Conservation (phyloP, 2,113 vertebrate species). For the Redunca redunca region DNA sequence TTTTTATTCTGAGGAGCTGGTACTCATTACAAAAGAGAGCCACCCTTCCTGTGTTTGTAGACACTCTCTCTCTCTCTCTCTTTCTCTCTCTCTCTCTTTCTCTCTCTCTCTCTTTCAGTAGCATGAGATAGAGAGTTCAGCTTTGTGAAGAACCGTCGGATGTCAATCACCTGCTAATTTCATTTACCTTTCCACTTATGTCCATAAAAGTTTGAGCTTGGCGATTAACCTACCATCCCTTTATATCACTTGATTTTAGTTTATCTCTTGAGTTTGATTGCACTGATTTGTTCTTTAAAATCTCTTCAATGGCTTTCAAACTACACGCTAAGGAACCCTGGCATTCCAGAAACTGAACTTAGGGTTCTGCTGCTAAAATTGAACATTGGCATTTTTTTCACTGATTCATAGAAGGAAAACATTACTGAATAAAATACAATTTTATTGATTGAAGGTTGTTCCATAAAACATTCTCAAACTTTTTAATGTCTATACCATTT, state of each 20-base stretch:
- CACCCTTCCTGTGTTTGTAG: neutral
- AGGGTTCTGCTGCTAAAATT: neutral
- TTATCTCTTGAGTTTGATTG: neutral
- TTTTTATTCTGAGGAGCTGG: neutral
- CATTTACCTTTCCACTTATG: neutral
- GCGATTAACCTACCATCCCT: neutral
- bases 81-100: neutral
- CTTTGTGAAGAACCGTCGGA: neutral
- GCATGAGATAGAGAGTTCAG: neutral
- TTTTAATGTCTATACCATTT: neutral
- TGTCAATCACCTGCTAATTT: neutral
- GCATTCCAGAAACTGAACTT: constrained; percentile 10
- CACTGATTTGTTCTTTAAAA: neutral
- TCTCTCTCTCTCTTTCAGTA: neutral
- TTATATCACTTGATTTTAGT: neutral
- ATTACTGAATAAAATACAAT: neutral
- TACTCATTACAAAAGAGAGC: neutral
- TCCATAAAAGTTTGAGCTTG: neutral
- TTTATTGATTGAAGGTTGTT: neutral
- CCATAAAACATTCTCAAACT: neutral
- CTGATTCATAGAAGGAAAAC: neutral
- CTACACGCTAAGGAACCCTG: neutral
- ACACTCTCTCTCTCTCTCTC: neutral
- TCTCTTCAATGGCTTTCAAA: neutral
- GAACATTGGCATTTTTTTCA: neutral